Base-by-base conservation (phyloP, 2,888 invertebrate species). In the Oligia fasciuncula region DNA sequence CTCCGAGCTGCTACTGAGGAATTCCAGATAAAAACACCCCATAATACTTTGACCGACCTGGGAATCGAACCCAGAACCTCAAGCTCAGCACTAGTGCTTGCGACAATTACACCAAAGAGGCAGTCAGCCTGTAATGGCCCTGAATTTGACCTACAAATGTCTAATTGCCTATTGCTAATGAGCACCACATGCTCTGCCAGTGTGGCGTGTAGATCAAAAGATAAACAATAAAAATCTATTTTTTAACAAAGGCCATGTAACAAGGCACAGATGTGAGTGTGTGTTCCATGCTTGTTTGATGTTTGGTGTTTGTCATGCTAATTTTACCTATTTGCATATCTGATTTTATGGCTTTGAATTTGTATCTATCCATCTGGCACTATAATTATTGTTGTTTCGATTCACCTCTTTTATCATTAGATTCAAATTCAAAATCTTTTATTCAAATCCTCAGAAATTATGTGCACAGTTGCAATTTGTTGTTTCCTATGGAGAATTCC, bases 261-360 rank as follows among this genome's bases (percentile, higher is more conserved):
- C 73, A 83, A 75, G 29, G 19, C 57, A 35, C 49, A 14, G 6
- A 84, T 40, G 40, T 40, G 40, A 6, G 4, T 40, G 40, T 6
- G 8, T 84, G n/a, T 29, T 51, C 49, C 77, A 66, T 49, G 29
- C 17, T 23, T 40, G 46, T 71, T 62, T 67, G 35, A 0, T n/a
- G 40, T 71, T 62, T 67, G 43, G 0, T n/a, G 40, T 71, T 65
- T 79, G 65, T 70, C 65, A 84, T 79, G 79, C n/a, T 70, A 66
- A 84, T 79, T 73, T 54, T 54, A 60, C 23, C 29, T 54, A 57
- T 76, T 76, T 76, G n/a, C 23, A 19, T 57, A 83, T 54, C 54
- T 63, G 54, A 67, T 83, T 60, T 29, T 23, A 66, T 66, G 77
- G 83, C 17, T 60, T 60, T 46, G 35, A 43, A 46, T 17, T 70